These are phyloP conservation scores for Trichopria drosophilae DNA, from an alignment of 2,888 invertebrate genomes.

Conservation along the genomic window DNA sequence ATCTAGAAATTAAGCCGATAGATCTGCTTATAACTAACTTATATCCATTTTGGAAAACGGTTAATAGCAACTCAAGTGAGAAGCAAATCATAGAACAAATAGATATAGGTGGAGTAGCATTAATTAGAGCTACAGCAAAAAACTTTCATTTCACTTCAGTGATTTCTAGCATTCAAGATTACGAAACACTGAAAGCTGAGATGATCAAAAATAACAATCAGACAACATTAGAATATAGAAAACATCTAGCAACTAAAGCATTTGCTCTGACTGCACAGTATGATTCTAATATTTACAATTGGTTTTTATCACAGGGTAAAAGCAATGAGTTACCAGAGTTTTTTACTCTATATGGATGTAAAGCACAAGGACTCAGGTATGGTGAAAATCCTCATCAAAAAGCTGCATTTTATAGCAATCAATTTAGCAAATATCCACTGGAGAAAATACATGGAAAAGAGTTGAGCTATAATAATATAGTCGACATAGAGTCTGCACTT, in stretches of 20 bases:
- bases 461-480: slow-evolving; percentile 16
- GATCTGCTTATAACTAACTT: slow-evolving; percentile 20
- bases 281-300: slow-evolving; percentile 17
- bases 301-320: slow-evolving; percentile 13
- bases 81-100: slow-evolving; percentile 14
- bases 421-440: slow-evolving; percentile 15
- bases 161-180: slow-evolving; percentile 15
- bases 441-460: slow-evolving; percentile 20
- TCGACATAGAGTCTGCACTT: slow-evolving; percentile 16
- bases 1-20: slow-evolving; percentile 18
- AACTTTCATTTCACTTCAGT: slow-evolving; percentile 15
- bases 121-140: slow-evolving; percentile 17
- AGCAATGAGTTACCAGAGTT: slow-evolving; percentile 16
- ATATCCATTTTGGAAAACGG: slow-evolving; percentile 15
- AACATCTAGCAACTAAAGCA: slow-evolving; percentile 15
- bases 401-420: slow-evolving; percentile 17
- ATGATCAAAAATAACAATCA: slow-evolving; percentile 22
- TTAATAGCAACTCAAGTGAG: slow-evolving; percentile 12
- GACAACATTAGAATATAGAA: slow-evolving; percentile 13
- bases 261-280: slow-evolving; percentile 20
- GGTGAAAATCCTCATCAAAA: slow-evolving; percentile 20
- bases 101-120: slow-evolving; percentile 15
- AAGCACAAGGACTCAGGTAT: slow-evolving; percentile 16
- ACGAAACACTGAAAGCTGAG: slow-evolving; percentile 18
- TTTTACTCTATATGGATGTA: slow-evolving; percentile 11